A percentile compares a stretch with the other conserved stretches of the same genome.
Conservation (phyloP, 1,140 invertebrate genomes). For the Penaeus vannamei region DNA sequence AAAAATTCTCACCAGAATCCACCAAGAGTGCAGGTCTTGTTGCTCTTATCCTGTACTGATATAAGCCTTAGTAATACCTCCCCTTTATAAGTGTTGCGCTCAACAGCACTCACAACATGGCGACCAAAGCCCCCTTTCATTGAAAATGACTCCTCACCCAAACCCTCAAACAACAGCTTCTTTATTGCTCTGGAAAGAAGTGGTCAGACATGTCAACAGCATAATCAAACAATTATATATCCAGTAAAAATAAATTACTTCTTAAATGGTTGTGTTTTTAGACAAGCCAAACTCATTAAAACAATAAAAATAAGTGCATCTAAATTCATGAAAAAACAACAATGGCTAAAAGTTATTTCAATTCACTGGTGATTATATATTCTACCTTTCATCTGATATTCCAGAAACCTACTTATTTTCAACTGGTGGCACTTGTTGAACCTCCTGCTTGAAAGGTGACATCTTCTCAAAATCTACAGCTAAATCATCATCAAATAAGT, state of each 20-base stretch:
- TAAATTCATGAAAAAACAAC: not conserved
- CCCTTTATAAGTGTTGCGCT: constrained; percentile 32
- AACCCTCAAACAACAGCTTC: constrained; percentile 44
- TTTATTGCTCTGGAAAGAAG: constrained; percentile 35
- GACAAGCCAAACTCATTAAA: not conserved
- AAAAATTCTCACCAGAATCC: constrained; percentile 62
- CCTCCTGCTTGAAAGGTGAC: constrained; percentile 51
- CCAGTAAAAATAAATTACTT: not conserved
- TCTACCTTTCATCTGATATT: too few species aligned
- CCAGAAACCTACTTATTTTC: too few species aligned
- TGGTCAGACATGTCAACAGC: not conserved
- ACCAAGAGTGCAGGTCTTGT: constrained; percentile 63
- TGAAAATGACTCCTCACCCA: constrained; percentile 45
- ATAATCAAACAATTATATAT: not conserved
- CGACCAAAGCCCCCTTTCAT: constrained; percentile 46
- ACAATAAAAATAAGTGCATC: not conserved
- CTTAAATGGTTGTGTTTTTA: not conserved
- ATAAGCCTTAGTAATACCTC: constrained; percentile 28
- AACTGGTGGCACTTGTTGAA: too few species aligned
- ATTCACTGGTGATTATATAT: too few species aligned
- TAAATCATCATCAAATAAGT: constrained; percentile 40
- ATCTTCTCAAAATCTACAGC: constrained; percentile 45
- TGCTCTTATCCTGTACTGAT: constrained; percentile 25
- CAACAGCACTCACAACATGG: constrained; percentile 49
- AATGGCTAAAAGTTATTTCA: too few species aligned